Conservation (phyloP, 92 coral and sea anemone species). For the Porites divaricata region DNA sequence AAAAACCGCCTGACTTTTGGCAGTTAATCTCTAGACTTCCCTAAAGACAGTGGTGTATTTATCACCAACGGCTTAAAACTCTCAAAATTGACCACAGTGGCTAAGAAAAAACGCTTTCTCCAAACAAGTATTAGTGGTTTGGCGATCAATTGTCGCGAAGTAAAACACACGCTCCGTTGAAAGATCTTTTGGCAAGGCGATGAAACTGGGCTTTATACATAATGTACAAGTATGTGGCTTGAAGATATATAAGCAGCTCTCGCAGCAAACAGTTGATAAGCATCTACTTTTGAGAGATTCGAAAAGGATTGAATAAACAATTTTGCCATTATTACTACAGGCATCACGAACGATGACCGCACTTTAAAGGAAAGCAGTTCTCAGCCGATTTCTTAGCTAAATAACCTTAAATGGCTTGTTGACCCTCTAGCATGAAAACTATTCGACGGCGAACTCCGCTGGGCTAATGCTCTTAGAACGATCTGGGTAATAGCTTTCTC, state of each 20-base stretch:
- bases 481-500: constrained; percentile 45
- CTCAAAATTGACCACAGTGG: not conserved
- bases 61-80: constrained; percentile 26
- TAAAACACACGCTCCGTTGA: constrained; percentile 21
- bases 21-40: constrained; percentile 8
- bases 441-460: constrained; percentile 6
- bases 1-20: not conserved
- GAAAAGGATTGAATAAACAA: constrained; percentile 29
- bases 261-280: constrained; percentile 10
- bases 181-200: constrained; percentile 26
- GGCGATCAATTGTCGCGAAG: not conserved
- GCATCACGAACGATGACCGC: constrained; percentile 18
- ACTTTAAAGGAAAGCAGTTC: constrained; percentile 9
- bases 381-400: constrained; percentile 45
- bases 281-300: constrained; percentile 22
- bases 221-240: not conserved
- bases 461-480: constrained; percentile 1
- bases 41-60: constrained; percentile 22
- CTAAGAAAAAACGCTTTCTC: not conserved
- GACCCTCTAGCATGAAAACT: constrained; percentile 33
- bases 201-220: not conserved
- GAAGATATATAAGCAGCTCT: constrained; percentile 7
- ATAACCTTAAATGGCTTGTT: constrained; percentile 47
- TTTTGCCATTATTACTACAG: constrained; percentile 22
- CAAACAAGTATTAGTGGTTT: constrained; percentile 10